Conservation (phyloP, 2,888 invertebrate species). For the Nephrocerus scutellatus region DNA sequence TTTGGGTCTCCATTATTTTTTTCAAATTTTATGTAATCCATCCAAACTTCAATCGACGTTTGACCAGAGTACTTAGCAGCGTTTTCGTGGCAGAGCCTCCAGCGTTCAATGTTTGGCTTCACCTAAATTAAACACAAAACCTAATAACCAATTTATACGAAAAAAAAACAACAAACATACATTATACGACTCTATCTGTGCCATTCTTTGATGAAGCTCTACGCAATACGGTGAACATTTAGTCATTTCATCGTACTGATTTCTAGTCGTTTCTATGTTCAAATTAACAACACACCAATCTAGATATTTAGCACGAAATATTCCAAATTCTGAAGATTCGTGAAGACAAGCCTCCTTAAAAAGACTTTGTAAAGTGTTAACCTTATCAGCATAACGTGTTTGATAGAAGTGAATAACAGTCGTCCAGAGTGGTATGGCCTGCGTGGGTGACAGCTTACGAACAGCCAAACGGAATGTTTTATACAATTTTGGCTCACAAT, state of each 20-base stretch:
- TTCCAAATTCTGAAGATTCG: slow-evolving; percentile 29
- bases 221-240: slow-evolving; percentile 55
- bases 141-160: no score
- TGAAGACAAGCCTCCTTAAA: slow-evolving; percentile 33
- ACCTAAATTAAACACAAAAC: slow-evolving; percentile 29
- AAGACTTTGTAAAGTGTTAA: slow-evolving; percentile 30
- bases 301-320: slow-evolving; percentile 35
- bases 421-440: slow-evolving; percentile 34
- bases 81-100: slow-evolving; percentile 57
- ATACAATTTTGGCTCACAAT: slow-evolving; percentile 44
- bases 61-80: slow-evolving; percentile 61
- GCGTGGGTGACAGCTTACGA: slow-evolving; percentile 25
- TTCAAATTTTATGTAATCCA: slow-evolving; percentile 66
- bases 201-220: slow-evolving; percentile 58
- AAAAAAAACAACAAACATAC: no score
- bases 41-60: slow-evolving; percentile 61
- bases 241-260: slow-evolving; percentile 56
- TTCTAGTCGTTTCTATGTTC: slow-evolving; percentile 53
- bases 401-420: slow-evolving; percentile 36
- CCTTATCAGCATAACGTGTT: slow-evolving; percentile 29
- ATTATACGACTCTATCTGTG: slow-evolving; percentile 49
- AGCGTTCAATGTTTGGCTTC: slow-evolving; percentile 47
- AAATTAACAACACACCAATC: slow-evolving; percentile 31
- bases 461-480: slow-evolving; percentile 46
- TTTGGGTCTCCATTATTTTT: slow-evolving; percentile 55